Conservation (phyloP, 2,888 invertebrate genomes). For the Taphrorychus bicolor region DNA sequence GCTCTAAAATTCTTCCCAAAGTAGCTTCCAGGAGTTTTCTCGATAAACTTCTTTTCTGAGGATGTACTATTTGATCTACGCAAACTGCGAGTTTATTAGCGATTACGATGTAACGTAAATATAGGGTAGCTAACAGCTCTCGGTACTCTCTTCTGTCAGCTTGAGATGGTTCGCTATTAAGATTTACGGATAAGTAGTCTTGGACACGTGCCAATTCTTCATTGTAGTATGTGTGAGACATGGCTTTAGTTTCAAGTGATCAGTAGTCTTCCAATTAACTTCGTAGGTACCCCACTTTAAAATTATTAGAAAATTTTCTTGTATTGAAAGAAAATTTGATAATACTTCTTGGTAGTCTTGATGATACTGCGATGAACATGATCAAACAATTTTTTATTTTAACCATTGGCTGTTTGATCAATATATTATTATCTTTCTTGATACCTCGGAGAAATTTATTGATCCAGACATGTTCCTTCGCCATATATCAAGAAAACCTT, state of each 20-base stretch:
- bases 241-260: conserved; percentile 56
- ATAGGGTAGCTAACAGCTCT: conserved; percentile 71
- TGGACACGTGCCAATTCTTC: conserved; percentile 72
- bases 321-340: no score
- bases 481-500: no score
- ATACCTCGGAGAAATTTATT: no score
- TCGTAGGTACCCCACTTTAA: no score
- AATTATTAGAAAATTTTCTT: no score
- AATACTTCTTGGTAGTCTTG: no score
- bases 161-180: conserved; percentile 67
- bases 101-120: conserved; percentile 81
- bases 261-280: no score
- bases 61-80: conserved; percentile 91
- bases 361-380: no score
- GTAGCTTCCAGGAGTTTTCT: conserved; percentile 75
- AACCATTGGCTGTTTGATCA: no score
- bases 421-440: no score
- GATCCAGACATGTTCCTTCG: no score
- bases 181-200: conserved; percentile 69
- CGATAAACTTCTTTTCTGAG: conserved; percentile 87
- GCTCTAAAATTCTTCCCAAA: conserved; percentile 82
- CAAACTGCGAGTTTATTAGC: conserved; percentile 78
- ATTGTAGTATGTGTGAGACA: conserved; percentile 80
- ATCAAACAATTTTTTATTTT: no score
- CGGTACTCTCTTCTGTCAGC: conserved; percentile 70